phyloP scores from a whole-genome alignment of 2,113 vertebrate species.

The Seriola dumerili region DNA sequence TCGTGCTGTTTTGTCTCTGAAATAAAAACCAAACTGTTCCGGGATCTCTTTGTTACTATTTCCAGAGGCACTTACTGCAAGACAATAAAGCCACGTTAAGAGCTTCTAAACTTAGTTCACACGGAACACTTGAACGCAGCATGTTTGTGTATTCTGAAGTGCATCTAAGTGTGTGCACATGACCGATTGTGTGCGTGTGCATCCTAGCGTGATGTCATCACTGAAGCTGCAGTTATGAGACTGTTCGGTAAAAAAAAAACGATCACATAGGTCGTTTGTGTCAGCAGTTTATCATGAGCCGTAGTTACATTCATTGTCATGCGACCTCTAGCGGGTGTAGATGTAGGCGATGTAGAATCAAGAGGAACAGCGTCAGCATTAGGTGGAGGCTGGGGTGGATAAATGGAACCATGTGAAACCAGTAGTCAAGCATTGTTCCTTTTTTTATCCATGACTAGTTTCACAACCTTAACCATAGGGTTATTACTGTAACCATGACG shows the following conservation, averaged over 20 bases:
- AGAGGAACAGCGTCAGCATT: too few species aligned
- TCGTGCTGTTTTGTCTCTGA: slow-evolving; percentile 12
- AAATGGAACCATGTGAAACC: too few species aligned
- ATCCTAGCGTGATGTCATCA: background rate
- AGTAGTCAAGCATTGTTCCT: too few species aligned
- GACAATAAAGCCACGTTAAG: slow-evolving; percentile 51
- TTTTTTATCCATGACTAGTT: too few species aligned
- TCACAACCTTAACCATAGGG: too few species aligned
- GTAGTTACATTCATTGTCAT: too few species aligned
- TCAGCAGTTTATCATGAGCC: too few species aligned
- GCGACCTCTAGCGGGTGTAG: too few species aligned
- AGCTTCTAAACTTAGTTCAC: slow-evolving; percentile 25
- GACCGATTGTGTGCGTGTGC: background rate
- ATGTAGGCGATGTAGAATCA: too few species aligned
- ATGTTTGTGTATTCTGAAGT: background rate
- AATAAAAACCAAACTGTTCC: slow-evolving; percentile 17
- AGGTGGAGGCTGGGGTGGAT: too few species aligned
- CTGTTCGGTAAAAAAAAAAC: too few species aligned
- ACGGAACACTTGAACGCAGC: slow-evolving; percentile 13
- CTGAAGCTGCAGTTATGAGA: slow-evolving; percentile 1
- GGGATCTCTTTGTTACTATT: slow-evolving; percentile 34
- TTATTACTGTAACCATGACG: background rate
- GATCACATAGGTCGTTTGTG: too few species aligned
- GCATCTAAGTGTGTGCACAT: background rate
- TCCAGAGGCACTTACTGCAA: slow-evolving; percentile 35